Percentiles rank a stretch among this genome's conserved stretches.
Evolutionary conservation across 2,113 vertebrate species (phyloP).

Genomic region (Larimichthys crocea): DNA sequence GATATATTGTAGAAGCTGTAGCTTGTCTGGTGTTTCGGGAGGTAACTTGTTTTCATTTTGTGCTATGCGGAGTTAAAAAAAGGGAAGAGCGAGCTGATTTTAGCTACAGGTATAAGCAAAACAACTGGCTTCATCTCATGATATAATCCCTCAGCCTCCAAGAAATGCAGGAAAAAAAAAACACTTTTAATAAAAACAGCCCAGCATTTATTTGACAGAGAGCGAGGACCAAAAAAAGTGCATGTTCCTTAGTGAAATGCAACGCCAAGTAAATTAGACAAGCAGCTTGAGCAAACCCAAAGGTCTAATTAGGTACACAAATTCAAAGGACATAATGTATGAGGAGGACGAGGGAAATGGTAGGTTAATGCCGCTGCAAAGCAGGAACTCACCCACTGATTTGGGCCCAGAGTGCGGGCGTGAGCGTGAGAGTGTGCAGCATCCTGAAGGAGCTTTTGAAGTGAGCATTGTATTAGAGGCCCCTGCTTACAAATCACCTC

Average conservation of each 20-base stretch:
- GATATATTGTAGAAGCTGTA: slow-evolving; percentile 37
- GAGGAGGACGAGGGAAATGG: slow-evolving; percentile 68
- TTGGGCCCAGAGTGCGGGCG: slow-evolving; percentile 50
- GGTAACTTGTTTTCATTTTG: slow-evolving; percentile 62
- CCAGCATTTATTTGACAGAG: slow-evolving; percentile 31
- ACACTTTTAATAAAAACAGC: slow-evolving; percentile 21
- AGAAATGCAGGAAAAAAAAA: not conserved
- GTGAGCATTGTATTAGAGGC: slow-evolving; percentile 73
- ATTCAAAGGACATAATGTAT: slow-evolving; percentile 84
- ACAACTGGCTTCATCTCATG: slow-evolving; percentile 27
- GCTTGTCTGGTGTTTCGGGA: slow-evolving; percentile 21
- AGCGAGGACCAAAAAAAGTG: slow-evolving; percentile 48
- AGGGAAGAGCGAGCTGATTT: slow-evolving; percentile 24
- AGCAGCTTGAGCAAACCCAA: slow-evolving; percentile 67
- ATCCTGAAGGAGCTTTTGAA: slow-evolving; percentile 78
- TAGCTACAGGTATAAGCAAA: slow-evolving; percentile 45
- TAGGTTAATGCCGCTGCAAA: slow-evolving; percentile 62
- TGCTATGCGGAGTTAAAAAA: slow-evolving; percentile 48
- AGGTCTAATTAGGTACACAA: slow-evolving; percentile 77
- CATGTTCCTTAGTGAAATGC: slow-evolving; percentile 32
- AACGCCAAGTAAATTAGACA: slow-evolving; percentile 67
- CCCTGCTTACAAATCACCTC: slow-evolving; percentile 74
- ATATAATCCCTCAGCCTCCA: slow-evolving; percentile 8
- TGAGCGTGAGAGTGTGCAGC: slow-evolving; percentile 45
- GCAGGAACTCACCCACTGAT: slow-evolving; percentile 73